phyloP scores from a whole-genome alignment of 1,140 invertebrate genomes.

The Plutomurus gul region DNA sequence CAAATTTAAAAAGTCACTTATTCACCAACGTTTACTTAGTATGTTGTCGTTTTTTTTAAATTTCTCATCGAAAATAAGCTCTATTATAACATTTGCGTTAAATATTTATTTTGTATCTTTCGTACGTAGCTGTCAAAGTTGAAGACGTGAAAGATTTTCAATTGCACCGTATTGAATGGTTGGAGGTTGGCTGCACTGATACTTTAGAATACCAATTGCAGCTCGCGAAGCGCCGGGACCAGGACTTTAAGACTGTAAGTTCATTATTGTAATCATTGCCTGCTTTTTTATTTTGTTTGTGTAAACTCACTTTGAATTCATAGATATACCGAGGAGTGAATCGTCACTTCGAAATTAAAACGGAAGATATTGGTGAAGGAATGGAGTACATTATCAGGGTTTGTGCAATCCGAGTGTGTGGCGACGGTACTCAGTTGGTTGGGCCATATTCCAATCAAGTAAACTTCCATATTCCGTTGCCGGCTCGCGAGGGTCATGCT shows the following conservation, averaged over 20 bases:
- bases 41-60: not conserved
- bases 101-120: no score
- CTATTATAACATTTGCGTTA: no score
- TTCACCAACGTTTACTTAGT: not conserved
- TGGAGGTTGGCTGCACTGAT: conserved; percentile 41
- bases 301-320: not conserved
- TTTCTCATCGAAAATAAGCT: no score
- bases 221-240: conserved; percentile 47
- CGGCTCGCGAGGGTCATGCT: conserved; percentile 1
- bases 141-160: conserved; percentile 34
- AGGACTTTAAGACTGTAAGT: conserved; percentile 52
- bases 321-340: conserved; percentile 48
- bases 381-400: conserved; percentile 43
- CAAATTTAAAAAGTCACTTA: no score
- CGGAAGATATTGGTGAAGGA: conserved; percentile 45
- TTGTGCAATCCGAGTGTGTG: conserved; percentile 52
- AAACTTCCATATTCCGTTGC: conserved; percentile 43
- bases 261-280: not conserved
- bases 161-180: conserved; percentile 48
- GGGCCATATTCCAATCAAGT: conserved; percentile 52
- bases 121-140: conserved; percentile 40
- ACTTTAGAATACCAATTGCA: conserved; percentile 50
- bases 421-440: conserved; percentile 43
- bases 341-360: conserved; percentile 31
- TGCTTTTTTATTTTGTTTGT: conserved; percentile 5